These are phyloP conservation scores for Andrena haemorrhoa DNA, from an alignment of 2,888 invertebrate species.

Conservation along the genomic window DNA sequence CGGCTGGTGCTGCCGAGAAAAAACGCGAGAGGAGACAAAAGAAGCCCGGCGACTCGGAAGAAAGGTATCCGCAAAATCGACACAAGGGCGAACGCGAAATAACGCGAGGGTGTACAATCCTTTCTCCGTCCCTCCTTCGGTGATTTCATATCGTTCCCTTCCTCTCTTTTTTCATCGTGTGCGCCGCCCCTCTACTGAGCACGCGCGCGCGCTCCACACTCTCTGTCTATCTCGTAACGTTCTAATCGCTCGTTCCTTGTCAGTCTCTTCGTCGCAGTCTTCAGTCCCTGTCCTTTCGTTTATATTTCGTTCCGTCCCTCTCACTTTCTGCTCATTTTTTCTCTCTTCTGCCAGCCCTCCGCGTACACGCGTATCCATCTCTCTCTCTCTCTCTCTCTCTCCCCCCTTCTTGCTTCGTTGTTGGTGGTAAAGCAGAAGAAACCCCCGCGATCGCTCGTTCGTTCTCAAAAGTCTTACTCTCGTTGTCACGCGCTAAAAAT, in stretches of 20 bases:
- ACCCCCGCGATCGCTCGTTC: slow-evolving; percentile 58
- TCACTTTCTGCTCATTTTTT: slow-evolving; percentile 18
- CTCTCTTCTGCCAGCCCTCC: slow-evolving; percentile 13
- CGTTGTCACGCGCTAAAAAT: slow-evolving; percentile 78
- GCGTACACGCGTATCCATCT: not conserved
- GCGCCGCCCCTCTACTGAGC: no score
- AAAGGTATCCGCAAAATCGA: slow-evolving; percentile 29
- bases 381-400: slow-evolving; percentile 5
- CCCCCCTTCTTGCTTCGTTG: slow-evolving; percentile 37
- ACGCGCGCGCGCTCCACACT: no score
- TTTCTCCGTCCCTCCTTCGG: slow-evolving; percentile 12
- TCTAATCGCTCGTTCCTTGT: slow-evolving; percentile 32
- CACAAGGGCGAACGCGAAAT: slow-evolving; percentile 29
- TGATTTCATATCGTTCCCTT: not conserved
- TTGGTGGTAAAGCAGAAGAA: slow-evolving; percentile 58
- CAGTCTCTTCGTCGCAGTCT: slow-evolving; percentile 23
- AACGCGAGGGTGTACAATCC: slow-evolving; percentile 35
- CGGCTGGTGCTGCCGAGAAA: slow-evolving; percentile 5
- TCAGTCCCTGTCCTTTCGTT: slow-evolving; percentile 36
- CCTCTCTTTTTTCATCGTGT: no score
- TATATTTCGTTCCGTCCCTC: slow-evolving; percentile 34
- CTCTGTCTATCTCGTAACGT: slow-evolving; percentile 10
- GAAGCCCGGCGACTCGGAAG: slow-evolving; percentile 8
- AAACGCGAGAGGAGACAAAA: slow-evolving; percentile 1
- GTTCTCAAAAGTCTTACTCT: slow-evolving; percentile 57